These are phyloP conservation scores for Ditula angustiorana DNA, from an alignment of 2,888 invertebrate genomes.

Conservation along the genomic window DNA sequence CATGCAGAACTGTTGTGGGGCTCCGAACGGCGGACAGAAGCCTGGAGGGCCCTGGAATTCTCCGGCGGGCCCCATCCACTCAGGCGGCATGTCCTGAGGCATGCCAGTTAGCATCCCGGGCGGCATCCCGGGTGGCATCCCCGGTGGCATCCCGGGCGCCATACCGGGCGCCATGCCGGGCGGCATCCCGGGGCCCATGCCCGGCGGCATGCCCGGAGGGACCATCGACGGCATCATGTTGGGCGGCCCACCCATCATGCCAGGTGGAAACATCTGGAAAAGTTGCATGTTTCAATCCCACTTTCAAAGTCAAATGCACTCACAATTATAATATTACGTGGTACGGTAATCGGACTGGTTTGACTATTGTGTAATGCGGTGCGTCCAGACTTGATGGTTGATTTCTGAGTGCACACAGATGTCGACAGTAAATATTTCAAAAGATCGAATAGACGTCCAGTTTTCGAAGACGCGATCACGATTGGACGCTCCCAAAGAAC, in stretches of 20 bases:
- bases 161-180: constrained; percentile 47
- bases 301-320: neutral
- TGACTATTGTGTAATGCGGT: too few relatives aligned
- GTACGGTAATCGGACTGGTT: too few relatives aligned
- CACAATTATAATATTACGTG: too few relatives aligned
- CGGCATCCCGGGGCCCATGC: constrained; percentile 37
- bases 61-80: constrained; percentile 62
- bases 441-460: too few relatives aligned
- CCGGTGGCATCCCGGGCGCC: constrained; percentile 45
- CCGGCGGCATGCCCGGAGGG: constrained; percentile 30
- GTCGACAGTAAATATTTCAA: too few relatives aligned
- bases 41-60: constrained; percentile 62
- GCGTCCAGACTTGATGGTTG: too few relatives aligned
- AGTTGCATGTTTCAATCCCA: neutral
- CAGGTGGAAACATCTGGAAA: constrained; percentile 70
- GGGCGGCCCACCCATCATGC: constrained; percentile 57
- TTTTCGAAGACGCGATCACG: too few relatives aligned
- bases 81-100: constrained; percentile 54
- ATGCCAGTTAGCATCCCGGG: constrained; percentile 34
- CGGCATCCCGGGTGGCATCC: constrained; percentile 47
- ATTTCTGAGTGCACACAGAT: too few relatives aligned
- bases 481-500: too few relatives aligned
- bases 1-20: constrained; percentile 70
- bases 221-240: constrained; percentile 41
- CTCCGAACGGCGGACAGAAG: constrained; percentile 69